A percentile compares a stretch with the other conserved stretches of the same genome.
phyloP scores from a whole-genome alignment of 53 echinoderm and acorn worm species.

The Zoroaster sp. region DNA sequence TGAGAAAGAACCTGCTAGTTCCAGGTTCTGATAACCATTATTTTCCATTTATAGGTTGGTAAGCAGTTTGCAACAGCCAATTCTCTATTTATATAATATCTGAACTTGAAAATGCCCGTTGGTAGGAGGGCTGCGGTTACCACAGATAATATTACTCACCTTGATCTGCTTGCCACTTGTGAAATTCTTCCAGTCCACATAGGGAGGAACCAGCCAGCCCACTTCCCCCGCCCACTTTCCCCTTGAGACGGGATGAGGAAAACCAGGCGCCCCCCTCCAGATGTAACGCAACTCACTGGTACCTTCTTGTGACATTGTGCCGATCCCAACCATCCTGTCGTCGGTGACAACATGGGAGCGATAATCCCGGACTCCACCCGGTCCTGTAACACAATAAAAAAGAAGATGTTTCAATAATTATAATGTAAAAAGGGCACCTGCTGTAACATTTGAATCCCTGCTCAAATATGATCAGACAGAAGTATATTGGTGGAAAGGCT shows the following conservation, averaged over 20 bases:
- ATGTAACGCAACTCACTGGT: conserved; percentile 84
- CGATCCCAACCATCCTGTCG: conserved; percentile 93
- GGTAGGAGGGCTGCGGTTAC: too few species aligned
- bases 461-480: background rate
- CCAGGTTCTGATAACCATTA: too few species aligned
- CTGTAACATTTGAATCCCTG: background rate
- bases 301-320: conserved; percentile 92
- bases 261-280: conserved; percentile 81
- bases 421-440: background rate
- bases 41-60: too few species aligned
- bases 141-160: too few species aligned
- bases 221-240: conserved; percentile 92
- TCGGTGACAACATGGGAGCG: conserved; percentile 83
- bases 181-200: conserved; percentile 76
- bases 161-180: conserved; percentile 85
- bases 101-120: too few species aligned
- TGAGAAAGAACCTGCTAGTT: too few species aligned
- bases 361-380: conserved; percentile 90
- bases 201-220: conserved; percentile 90
- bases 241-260: conserved; percentile 75
- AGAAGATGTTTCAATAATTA: background rate
- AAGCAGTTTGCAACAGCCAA: too few species aligned
- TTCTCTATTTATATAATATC: too few species aligned
- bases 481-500: too few species aligned
- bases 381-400: conserved; percentile 57